Evolutionary conservation across 2,888 invertebrate species (phyloP).

Genomic region (Clitarchus hookeri): DNA sequence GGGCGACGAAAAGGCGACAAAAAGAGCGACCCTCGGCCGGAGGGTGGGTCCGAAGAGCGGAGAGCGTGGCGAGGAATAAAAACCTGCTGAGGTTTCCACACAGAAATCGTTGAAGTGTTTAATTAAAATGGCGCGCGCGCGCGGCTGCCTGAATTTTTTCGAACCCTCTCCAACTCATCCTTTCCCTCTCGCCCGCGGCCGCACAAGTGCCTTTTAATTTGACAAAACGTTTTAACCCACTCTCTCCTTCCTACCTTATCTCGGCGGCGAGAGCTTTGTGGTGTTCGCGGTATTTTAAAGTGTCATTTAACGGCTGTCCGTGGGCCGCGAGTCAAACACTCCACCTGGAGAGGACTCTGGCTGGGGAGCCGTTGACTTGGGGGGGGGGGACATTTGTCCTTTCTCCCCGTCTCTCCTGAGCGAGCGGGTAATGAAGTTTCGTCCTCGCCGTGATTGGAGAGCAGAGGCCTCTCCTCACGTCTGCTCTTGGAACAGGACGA

Average conservation of each 20-base stretch:
- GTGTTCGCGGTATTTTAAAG: conserved; percentile 9
- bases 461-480: neutral
- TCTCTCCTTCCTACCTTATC: neutral
- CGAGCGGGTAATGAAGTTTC: neutral
- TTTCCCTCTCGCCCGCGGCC: neutral
- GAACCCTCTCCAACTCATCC: neutral
- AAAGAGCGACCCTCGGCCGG: neutral
- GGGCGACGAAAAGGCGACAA: neutral
- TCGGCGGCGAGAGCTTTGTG: neutral
- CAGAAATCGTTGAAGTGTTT: conserved; percentile 7
- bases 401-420: neutral
- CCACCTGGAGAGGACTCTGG: neutral
- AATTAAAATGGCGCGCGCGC: conserved; percentile 3
- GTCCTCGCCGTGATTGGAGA: neutral
- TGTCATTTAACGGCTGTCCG: neutral
- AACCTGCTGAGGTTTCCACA: neutral
- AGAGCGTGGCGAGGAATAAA: neutral
- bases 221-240: conserved; percentile 6
- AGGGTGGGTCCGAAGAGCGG: neutral
- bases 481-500: neutral
- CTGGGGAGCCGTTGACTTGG: neutral
- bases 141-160: neutral
- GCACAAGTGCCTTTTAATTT: conserved; percentile 2
- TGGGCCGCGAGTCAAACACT: neutral
- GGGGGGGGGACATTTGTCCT: neutral